Evolutionary conservation across 2,888 invertebrate genomes (phyloP).

Genomic region (Ophonus ardosiacus): DNA sequence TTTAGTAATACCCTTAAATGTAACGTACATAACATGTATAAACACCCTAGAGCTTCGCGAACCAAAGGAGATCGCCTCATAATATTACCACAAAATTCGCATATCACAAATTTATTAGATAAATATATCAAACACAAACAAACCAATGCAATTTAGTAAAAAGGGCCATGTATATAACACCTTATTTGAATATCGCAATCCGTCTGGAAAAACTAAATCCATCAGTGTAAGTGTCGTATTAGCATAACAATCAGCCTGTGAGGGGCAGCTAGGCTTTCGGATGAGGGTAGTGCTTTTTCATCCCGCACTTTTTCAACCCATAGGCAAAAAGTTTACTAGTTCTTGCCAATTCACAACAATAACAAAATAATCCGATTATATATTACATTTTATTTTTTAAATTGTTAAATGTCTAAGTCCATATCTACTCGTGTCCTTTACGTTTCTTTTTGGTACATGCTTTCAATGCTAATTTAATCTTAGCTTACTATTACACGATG

Average conservation of each 20-base stretch:
- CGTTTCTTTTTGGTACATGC: too few relatives aligned
- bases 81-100: slow-evolving; percentile 24
- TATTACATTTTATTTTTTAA: neutral
- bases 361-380: neutral
- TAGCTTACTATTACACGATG: too few relatives aligned
- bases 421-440: too few relatives aligned
- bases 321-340: neutral
- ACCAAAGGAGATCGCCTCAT: slow-evolving; percentile 13
- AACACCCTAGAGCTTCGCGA: slow-evolving; percentile 8
- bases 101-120: slow-evolving; percentile 42
- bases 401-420: too few relatives aligned
- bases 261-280: neutral
- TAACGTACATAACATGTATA: slow-evolving; percentile 13
- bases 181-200: slow-evolving; percentile 62
- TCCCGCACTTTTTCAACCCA: neutral
- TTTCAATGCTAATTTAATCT: too few relatives aligned
- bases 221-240: slow-evolving; percentile 62
- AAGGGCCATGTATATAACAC: slow-evolving; percentile 43
- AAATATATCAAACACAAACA: slow-evolving; percentile 53
- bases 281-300: slow-evolving; percentile 5
- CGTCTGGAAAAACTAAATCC: slow-evolving; percentile 63
- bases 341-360: neutral
- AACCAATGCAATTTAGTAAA: slow-evolving; percentile 58
- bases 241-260: slow-evolving; percentile 54
- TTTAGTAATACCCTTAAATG: slow-evolving; percentile 24